Percentiles rank a stretch among this genome's conserved stretches.
Conservation (phyloP, 2,888 invertebrate species). For the Nephrotoma guestfalica region DNA sequence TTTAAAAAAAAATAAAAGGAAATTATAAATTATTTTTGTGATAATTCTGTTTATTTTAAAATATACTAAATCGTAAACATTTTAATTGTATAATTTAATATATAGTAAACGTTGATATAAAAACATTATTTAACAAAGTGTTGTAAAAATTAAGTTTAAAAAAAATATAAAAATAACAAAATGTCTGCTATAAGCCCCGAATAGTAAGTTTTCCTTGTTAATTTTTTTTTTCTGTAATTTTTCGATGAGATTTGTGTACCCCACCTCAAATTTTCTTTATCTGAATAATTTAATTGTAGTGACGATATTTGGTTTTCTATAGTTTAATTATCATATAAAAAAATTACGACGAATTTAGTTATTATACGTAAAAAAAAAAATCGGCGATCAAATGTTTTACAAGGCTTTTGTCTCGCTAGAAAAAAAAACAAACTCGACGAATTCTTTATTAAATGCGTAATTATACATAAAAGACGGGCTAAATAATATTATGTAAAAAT, state of each 20-base stretch:
- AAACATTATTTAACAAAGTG: slow-evolving; percentile 1
- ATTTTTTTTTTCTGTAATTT: not conserved
- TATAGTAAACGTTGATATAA: not conserved
- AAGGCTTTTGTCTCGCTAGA: not conserved
- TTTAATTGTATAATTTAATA: not conserved
- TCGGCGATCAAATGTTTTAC: not conserved
- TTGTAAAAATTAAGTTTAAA: not conserved
- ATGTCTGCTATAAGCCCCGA: slow-evolving; percentile 59
- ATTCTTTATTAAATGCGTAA: not conserved
- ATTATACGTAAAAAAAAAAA: too few species aligned
- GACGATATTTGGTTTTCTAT: not conserved
- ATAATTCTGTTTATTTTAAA: not conserved
- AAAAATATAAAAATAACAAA: slow-evolving; percentile 10
- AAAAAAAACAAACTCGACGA: not conserved
- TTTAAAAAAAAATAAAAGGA: slow-evolving; percentile 3
- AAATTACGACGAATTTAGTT: not conserved
- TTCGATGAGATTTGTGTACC: not conserved
- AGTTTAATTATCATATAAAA: not conserved
- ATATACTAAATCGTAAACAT: not conserved
- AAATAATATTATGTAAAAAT: not conserved
- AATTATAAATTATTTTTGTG: not conserved
- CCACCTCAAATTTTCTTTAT: slow-evolving; percentile 4
- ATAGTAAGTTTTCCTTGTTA: slow-evolving; percentile 46
- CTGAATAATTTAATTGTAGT: not conserved
- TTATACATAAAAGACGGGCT: not conserved